A percentile compares a stretch with the other conserved stretches of the same genome.
Evolutionary conservation across 1,140 invertebrate species (phyloP).

Genomic region (Aradophagus sp.): DNA sequence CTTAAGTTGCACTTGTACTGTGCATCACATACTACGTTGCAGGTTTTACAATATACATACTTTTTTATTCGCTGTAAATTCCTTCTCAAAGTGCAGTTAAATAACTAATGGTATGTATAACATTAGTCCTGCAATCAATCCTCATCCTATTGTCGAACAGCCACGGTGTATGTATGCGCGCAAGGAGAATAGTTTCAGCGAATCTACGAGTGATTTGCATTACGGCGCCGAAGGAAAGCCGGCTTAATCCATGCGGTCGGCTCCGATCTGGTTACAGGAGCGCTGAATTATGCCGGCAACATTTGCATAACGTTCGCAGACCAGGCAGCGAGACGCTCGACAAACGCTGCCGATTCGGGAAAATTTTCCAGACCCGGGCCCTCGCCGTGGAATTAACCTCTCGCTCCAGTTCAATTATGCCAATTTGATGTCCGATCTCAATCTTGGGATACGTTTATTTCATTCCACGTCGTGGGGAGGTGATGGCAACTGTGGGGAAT

Average conservation of each 20-base stretch:
- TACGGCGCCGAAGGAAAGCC: constrained; percentile 61
- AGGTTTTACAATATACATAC: too few species aligned
- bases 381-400: constrained; percentile 50
- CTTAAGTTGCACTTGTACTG: too few species aligned
- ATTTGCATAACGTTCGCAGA: constrained; percentile 71
- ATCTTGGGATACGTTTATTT: constrained; percentile 49
- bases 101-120: not conserved
- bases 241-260: constrained; percentile 65
- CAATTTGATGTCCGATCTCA: constrained; percentile 49
- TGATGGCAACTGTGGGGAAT: constrained; percentile 19
- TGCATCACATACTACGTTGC: too few species aligned
- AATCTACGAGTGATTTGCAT: constrained; percentile 60
- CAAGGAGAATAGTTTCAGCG: constrained; percentile 12
- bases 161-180: not conserved
- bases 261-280: constrained; percentile 55
- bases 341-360: constrained; percentile 70
- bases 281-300: constrained; percentile 65
- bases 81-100: too few species aligned
- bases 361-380: constrained; percentile 59
- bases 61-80: too few species aligned
- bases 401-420: constrained; percentile 53
- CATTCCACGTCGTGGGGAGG: constrained; percentile 34
- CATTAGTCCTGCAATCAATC: not conserved
- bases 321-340: constrained; percentile 61
- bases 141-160: not conserved